Evolutionary conservation across 2,113 vertebrate genomes (phyloP).

Genomic region (Bucco capensis): DNA sequence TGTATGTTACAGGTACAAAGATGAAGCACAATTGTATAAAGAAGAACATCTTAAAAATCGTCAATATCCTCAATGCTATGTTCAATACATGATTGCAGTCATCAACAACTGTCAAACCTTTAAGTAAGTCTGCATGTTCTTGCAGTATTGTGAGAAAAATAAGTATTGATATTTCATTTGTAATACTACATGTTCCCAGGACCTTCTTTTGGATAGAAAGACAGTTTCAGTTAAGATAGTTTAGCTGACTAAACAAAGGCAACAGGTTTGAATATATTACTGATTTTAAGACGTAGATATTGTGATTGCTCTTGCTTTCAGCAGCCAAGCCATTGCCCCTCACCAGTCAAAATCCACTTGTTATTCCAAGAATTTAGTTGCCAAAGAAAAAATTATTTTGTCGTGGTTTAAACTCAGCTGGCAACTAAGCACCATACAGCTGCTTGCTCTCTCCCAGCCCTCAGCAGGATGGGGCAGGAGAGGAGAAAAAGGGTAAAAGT

Average conservation of each 20-base stretch:
- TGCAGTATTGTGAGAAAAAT: background rate
- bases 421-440: background rate
- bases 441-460: background rate
- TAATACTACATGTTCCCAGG: background rate
- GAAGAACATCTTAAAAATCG: conserved; percentile 91
- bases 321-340: background rate
- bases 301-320: background rate
- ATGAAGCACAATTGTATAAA: conserved; percentile 86
- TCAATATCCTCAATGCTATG: conserved; percentile 90
- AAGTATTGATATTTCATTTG: background rate
- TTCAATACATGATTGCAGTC: conserved; percentile 95
- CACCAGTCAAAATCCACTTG: background rate
- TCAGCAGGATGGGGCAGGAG: background rate
- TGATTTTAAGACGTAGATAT: background rate
- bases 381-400: background rate
- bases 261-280: background rate
- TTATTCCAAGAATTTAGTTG: background rate
- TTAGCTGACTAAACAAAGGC: background rate
- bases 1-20: conserved; percentile 82
- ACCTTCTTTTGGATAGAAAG: background rate
- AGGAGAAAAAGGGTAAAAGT: background rate
- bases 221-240: background rate
- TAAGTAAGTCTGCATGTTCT: conserved; percentile 75
- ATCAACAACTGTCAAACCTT: conserved; percentile 99
- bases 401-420: background rate